phyloP scores from a whole-genome alignment of 1,140 invertebrate species.

The Vanessa tameamea region DNA sequence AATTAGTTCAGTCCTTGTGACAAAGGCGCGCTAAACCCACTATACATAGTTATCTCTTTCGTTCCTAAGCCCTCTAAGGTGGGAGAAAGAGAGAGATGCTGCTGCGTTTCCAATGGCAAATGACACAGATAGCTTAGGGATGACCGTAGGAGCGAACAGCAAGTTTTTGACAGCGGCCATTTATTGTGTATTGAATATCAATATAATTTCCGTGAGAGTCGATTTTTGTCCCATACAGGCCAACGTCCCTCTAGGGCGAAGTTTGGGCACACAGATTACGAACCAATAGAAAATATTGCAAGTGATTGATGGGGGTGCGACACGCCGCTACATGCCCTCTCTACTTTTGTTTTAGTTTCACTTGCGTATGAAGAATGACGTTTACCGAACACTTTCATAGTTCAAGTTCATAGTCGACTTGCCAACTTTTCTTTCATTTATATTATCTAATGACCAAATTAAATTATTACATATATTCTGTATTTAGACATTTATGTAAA shows the following conservation, averaged over 20 bases:
- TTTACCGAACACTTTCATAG: slow-evolving; percentile 17
- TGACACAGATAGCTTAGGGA: slow-evolving; percentile 80
- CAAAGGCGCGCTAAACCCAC: slow-evolving; percentile 77
- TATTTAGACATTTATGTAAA: too few relatives aligned
- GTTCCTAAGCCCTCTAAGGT: slow-evolving; percentile 44
- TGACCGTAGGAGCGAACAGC: slow-evolving; percentile 80
- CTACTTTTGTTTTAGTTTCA: slow-evolving; percentile 41
- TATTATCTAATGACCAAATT: neutral
- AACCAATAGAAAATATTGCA: slow-evolving; percentile 76
- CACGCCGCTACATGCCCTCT: slow-evolving; percentile 36
- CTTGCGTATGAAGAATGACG: slow-evolving; percentile 10
- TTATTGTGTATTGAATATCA: slow-evolving; percentile 82
- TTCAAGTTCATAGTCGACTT: slow-evolving; percentile 18
- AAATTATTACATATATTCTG: too few relatives aligned
- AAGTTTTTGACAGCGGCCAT: slow-evolving; percentile 80
- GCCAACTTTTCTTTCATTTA: neutral
- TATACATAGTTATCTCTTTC: slow-evolving; percentile 66
- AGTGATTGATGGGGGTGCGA: slow-evolving; percentile 51
- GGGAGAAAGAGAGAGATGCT: slow-evolving; percentile 48
- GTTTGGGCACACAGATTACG: slow-evolving; percentile 76
- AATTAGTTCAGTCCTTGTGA: slow-evolving; percentile 81
- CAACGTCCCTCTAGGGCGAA: slow-evolving; percentile 64
- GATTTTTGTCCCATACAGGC: slow-evolving; percentile 76
- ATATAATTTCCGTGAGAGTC: slow-evolving; percentile 80
- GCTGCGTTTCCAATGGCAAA: slow-evolving; percentile 77